Evolutionary conservation across 2,113 vertebrate genomes (phyloP).

Genomic region (Eurypyga helias): DNA sequence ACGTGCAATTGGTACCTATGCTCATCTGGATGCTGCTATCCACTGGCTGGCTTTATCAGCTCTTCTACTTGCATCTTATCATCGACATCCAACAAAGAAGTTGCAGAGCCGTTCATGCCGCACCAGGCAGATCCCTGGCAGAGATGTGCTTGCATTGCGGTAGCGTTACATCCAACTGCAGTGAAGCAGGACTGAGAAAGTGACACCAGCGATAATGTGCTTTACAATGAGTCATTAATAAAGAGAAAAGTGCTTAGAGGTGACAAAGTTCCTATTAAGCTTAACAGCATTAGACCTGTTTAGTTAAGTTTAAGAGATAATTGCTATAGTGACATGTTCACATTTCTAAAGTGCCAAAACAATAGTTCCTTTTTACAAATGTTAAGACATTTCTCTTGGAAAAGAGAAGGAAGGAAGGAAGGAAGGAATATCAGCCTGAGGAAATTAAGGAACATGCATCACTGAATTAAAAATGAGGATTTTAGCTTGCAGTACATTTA

Average conservation of each 20-base stretch:
- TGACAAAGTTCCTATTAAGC: neutral
- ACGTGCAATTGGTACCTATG: neutral
- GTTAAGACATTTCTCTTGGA: constrained; percentile 8
- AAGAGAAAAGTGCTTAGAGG: neutral
- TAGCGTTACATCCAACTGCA: neutral
- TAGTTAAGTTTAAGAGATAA: constrained; percentile 42
- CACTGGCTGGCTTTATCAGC: neutral
- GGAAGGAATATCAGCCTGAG: neutral
- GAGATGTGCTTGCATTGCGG: neutral
- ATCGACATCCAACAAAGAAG: neutral
- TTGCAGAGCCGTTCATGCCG: neutral
- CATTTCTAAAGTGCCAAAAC: constrained; percentile 25
- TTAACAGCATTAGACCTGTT: neutral
- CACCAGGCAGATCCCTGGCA: accelerated
- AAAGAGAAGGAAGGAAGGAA: neutral
- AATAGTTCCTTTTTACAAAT: neutral
- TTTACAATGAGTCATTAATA: neutral
- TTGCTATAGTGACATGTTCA: constrained; percentile 5
- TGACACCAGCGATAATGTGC: neutral
- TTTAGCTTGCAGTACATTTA: neutral
- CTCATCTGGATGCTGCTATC: neutral
- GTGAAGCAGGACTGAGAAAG: neutral
- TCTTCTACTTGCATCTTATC: neutral
- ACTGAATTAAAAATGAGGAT: neutral
- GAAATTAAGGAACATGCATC: neutral